Evolutionary conservation across 2,113 vertebrate species (phyloP), one percentile per base, ranked within the genome.

Genomic region (Eulemur rufifrons): DNA sequence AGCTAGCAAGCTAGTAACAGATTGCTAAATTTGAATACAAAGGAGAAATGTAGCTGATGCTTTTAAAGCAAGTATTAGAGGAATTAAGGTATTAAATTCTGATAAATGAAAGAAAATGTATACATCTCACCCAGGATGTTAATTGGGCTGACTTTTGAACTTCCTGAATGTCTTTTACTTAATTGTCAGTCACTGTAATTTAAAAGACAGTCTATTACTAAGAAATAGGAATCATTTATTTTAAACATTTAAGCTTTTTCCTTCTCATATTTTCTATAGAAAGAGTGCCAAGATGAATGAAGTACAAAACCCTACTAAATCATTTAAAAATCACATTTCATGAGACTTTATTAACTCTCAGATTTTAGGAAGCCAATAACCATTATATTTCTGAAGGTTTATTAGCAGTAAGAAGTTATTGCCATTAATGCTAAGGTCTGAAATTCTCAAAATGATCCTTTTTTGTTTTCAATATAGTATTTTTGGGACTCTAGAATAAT

Each of bases 281-380:
- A 94, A 59, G 5, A 68, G 4, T 89, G 45, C 25, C 12, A 86
- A 69, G 10, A 66, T 56, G 23, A 71, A 80, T 52, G 76, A 94
- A 77, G 11, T 34, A 94, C 27, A 56, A 77, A 80, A 37, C 0
- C 4, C 11, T 3, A 96, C 9, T 50, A 93, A 93, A 84, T 93
- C 27, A 84, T 85, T 4, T 12, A 68, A 88, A 91, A 8, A 69
- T 25, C 1, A 63, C 3, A 80, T 93, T 93, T 96, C 21, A 63
- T 92, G 11, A 80, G 11, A 61, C 66, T 94, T 80, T 89, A 95
- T 92, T 91, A 91, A 87, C 45, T 84, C 13, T 91, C 27, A 77
- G 32, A 66, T 47, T 90, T 61, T 71, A 95, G 23, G 11, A 95
- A 73, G 63, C 4, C 20, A 78, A 50, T 86, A 84, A 66, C 81